Evolutionary conservation across 2,797 vertebrate species (phyloP), one percentile per base, ranked within the genome.

Genomic region (Scolopax rusticola): DNA sequence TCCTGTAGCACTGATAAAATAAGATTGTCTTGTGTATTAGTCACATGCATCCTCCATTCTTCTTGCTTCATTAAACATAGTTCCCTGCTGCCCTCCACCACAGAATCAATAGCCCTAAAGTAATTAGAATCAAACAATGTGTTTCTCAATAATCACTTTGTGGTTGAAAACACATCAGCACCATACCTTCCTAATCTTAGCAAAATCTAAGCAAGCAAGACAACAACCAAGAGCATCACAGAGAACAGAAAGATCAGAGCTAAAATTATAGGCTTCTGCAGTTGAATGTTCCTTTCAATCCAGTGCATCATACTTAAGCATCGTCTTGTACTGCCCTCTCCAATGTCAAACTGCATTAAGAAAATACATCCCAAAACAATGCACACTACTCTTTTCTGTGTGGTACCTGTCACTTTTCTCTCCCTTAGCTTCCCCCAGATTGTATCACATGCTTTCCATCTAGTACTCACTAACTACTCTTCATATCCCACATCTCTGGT

Each of bases 161-260:
- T 87, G 43, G 70, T 69, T 81, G 53, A 81, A 80, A 78, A 75
- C 33, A 64, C 15, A 47, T 71, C 53, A 54, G 48, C 71, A 84
- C 7, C 8, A 48, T 27, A 75, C 9, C 12, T 69, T 54, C 59
- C 27, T 53, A 69, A 69, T 12, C 47, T 15, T 51, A 53, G 25
- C 20, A 48, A 80, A 64, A 32, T 57, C 60, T 68, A 50, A 87
- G 56, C 33, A 79, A 75, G 32, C 16, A 89, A 51, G 50, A 60
- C 21, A 70, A 36, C 33, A 81, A 38, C 15, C 28, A 57, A 78
- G 38, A 80, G 38, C 50, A 61, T 48, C 67, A 53, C 38, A 54
- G 1, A 36, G 40, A 69, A 60, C 15, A 36, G 68, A 40, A 90
- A 74, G 12, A 20, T 76, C 65, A 78, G 48, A 84, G 17, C 14